Percentiles rank a stretch among this genome's conserved stretches.
Conservation (phyloP, 53 echinoderm and acorn worm genomes). For the Holothuria leucospilota region DNA sequence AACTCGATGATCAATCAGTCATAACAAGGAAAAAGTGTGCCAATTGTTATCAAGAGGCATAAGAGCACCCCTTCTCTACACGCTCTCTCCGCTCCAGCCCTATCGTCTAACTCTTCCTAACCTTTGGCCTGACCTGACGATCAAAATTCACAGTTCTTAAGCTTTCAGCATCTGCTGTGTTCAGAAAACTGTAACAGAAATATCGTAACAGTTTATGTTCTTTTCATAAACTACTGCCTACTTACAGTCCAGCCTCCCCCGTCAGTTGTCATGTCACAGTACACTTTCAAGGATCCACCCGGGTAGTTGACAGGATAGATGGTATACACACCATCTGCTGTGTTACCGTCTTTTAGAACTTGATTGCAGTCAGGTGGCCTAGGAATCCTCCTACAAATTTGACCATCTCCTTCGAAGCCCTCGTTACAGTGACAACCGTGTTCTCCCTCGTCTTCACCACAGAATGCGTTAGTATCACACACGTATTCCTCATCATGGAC, state of each 20-base stretch:
- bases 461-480: not conserved
- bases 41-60: too few species aligned
- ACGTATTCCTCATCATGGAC: not conserved
- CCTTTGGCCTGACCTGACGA: too few species aligned
- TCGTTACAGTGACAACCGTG: conserved; percentile 24
- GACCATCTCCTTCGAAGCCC: conserved; percentile 6
- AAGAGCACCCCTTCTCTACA: too few species aligned
- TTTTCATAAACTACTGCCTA: too few species aligned
- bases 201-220: too few species aligned
- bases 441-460: not conserved
- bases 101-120: too few species aligned
- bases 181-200: too few species aligned
- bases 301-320: not conserved
- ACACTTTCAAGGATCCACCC: not conserved
- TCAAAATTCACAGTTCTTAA: too few species aligned
- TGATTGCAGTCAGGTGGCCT: not conserved
- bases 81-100: too few species aligned
- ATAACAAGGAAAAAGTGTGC: too few species aligned
- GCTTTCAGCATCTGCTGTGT: too few species aligned
- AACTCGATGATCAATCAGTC: too few species aligned
- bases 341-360: not conserved
- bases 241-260: not conserved
- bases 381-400: not conserved
- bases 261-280: conserved; percentile 18
- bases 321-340: conserved; percentile 15